Evolutionary conservation across 2,113 vertebrate genomes (phyloP), one percentile per base, ranked within the genome.

Genomic region (Tetrao urogallus): DNA sequence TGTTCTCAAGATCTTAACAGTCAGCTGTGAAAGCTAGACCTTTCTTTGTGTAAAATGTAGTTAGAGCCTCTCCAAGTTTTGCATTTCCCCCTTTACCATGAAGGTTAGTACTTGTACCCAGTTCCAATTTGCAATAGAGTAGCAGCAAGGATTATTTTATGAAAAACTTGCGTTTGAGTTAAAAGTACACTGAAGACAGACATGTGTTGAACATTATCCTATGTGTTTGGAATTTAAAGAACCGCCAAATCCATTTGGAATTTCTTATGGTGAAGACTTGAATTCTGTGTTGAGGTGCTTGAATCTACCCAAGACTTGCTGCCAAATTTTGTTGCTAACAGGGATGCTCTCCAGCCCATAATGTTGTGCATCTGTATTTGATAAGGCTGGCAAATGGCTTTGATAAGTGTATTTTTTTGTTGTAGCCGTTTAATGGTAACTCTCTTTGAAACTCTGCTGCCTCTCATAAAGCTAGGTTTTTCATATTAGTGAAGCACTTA

Each of bases 311-410:
- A 81, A 66, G 82, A 94, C 79, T 94, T 82, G 21, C 80, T 97
- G 96, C 91, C 95, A 97, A 21, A 93, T 96, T 96, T 95, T 96
- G 92, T 92, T 96, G 92, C 70, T 95, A 95, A 67, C 64, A 93
- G 94, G 96, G 94, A 88, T 82, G 70, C 69, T 97, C 94, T 95
- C 75, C 76, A 74, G 47, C 76, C 43, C 64, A 56, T 92, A 73
- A 82, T 60, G 91, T 91, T 87, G 77, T 96, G 92, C 96, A 97
- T 97, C 97, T 98, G 97, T 96, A 84, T 98, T 97, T 97, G 95
- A 97, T 98, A 97, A 97, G 85, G 70, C 72, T 92, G 78, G 77
- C 93, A 97, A 97, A 97, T 98, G 95, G 86, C 96, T 98, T 97
- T 97, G 96, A 97, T 98, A 98, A 98, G 96, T 82, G 52, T 84